Base-by-base conservation (phyloP, 2,113 vertebrate species). In the Oncorhynchus clarkii region DNA sequence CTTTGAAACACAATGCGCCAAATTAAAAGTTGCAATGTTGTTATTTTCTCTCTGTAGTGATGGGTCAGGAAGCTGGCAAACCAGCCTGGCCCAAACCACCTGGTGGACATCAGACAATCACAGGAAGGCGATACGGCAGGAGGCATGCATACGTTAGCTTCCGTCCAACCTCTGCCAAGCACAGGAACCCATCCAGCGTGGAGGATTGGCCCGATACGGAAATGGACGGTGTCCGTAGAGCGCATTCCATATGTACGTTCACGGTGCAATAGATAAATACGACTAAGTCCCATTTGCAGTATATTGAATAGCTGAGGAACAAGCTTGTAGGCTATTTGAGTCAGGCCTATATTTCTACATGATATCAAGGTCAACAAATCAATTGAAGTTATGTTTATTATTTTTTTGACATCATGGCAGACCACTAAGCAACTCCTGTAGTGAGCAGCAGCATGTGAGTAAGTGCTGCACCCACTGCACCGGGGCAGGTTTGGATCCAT, bases 31-130 rank as follows among this genome's bases (percentile, higher is more conserved):
- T 27, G 27, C 27, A 60, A 18, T 45, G 29, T 29, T 70, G 27
- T 74, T 78, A 20, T 0, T 77, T 5, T 16, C 0, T 12, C 3
- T 85, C 5, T 82, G 59, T 77, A 96, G 94, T 70, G 80, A 95
- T 95, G 94, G 92, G 91, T 89, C 93, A 94, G 87, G 91, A 93
- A 88, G 87, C 85, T 71, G 87, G 84, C 74, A 95, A 93, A 82
- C 64, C 79, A 81, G 77, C 82, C 34, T 93, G 89, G 91, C 89
- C 88, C 45, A 94, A 89, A 86, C 84, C 89, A 78, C 70, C 83
- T 72, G 89, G 90, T 82, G 88, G 86, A 0, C 93, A 91, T 82
- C 92, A 89, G 60, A 91, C 91, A 34, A 49, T 87, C 86, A 93
- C 86, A 26, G 88, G 88, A 39, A 85, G 91, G 85, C 91, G 93